A percentile compares a stretch with the other conserved stretches of the same genome.
These are phyloP conservation scores for Taurulus bubalis DNA, from an alignment of 2,113 vertebrate genomes.

Conservation along the genomic window DNA sequence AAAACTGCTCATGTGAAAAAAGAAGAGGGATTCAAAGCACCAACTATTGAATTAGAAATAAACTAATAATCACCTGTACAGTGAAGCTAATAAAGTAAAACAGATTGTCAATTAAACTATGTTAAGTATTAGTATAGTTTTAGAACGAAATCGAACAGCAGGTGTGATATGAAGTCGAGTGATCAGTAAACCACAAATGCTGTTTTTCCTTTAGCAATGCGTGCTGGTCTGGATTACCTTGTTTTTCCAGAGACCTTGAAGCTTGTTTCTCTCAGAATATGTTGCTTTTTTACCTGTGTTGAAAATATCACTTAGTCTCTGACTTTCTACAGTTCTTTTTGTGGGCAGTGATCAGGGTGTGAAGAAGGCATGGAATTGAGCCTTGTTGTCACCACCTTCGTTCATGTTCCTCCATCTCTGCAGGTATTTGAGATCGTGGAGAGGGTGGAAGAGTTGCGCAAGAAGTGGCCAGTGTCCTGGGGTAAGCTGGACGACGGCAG, in stretches of 20 bases:
- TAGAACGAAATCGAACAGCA: background rate
- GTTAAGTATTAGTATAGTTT: background rate
- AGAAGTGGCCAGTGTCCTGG: slow-evolving; percentile 98
- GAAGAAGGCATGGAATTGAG: background rate
- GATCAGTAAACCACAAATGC: background rate
- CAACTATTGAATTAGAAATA: background rate
- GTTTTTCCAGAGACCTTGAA: background rate
- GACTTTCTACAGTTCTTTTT: background rate
- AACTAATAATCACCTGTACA: background rate
- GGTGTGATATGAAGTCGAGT: background rate
- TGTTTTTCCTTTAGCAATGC: background rate
- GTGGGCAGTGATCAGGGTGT: background rate
- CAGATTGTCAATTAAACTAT: background rate
- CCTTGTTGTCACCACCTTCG: background rate
- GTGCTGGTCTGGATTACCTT: background rate
- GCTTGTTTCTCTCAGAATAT: background rate
- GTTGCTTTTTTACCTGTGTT: background rate
- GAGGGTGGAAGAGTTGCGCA: slow-evolving; percentile 95
- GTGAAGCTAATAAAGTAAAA: background rate
- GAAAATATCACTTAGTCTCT: background rate
- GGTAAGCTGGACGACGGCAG: slow-evolving; percentile 97
- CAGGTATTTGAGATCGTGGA: slow-evolving; percentile 99
- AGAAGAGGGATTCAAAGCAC: background rate
- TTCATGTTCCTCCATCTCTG: background rate
- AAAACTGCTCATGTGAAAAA: slow-evolving; percentile 8